Percentiles rank a stretch among this genome's conserved stretches.
Evolutionary conservation across 2,113 vertebrate genomes (phyloP).

Genomic region (Calypte anna): DNA sequence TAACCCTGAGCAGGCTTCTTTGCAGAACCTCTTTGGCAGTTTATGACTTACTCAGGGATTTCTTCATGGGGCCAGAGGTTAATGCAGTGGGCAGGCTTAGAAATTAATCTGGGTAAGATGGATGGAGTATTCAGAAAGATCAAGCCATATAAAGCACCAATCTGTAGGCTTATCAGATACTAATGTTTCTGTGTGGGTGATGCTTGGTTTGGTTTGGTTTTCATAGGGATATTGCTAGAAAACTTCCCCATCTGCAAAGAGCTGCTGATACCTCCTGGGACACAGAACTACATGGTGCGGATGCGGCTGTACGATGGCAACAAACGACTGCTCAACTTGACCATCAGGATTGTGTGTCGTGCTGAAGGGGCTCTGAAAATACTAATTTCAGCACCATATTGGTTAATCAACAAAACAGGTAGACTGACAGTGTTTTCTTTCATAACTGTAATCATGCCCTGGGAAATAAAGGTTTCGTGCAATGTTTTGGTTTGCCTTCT

Average conservation of each 20-base stretch:
- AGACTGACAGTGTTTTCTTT: neutral
- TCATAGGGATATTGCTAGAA: slow-evolving; percentile 88
- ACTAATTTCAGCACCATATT: slow-evolving; percentile 92
- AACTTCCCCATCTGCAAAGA: slow-evolving; percentile 93
- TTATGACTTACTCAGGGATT: neutral
- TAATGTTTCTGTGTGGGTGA: neutral
- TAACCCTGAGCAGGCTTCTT: neutral
- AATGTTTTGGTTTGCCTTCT: neutral
- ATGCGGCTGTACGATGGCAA: slow-evolving; percentile 92
- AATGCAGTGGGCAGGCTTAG: neutral
- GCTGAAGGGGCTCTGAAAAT: slow-evolving; percentile 94
- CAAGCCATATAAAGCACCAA: neutral
- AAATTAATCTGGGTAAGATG: neutral
- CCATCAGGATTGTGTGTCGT: slow-evolving; percentile 90
- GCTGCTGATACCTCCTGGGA: slow-evolving; percentile 93
- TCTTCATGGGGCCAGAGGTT: neutral
- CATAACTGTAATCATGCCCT: neutral
- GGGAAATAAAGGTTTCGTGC: neutral
- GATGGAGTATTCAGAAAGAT: neutral
- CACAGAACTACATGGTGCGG: slow-evolving; percentile 94
- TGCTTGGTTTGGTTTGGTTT: neutral
- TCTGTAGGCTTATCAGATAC: neutral
- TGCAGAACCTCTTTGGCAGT: neutral
- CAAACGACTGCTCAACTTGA: slow-evolving; percentile 89
- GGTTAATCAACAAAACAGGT: slow-evolving; percentile 98